phyloP scores from a whole-genome alignment of 2,888 invertebrate genomes.

The Dorcus hopei region DNA sequence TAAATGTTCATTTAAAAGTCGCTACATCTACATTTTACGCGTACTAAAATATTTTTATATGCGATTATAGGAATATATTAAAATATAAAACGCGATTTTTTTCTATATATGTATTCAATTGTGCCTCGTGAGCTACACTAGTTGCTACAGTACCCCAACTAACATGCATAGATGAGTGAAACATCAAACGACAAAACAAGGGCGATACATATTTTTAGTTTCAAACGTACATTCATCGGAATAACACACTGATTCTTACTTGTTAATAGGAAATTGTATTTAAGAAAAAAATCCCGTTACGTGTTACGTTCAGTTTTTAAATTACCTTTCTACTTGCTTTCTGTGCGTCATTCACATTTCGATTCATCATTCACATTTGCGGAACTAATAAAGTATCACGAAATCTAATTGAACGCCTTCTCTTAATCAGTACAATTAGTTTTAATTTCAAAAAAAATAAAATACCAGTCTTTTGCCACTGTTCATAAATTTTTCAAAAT shows the following conservation, averaged over 20 bases:
- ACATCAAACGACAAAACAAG: conserved; percentile 37
- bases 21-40: conserved; percentile 42
- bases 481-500: no score
- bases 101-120: conserved; percentile 36
- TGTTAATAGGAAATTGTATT: no score
- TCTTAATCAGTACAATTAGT: no score
- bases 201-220: background rate
- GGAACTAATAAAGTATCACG: no score
- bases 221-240: no score
- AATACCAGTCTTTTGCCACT: no score
- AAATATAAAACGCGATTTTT: conserved; percentile 48
- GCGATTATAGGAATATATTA: conserved; percentile 36
- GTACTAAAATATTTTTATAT: conserved; percentile 48
- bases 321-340: background rate
- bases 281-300: no score
- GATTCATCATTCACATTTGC: background rate
- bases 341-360: background rate
- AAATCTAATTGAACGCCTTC: no score
- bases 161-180: conserved; percentile 38
- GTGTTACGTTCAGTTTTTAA: no score
- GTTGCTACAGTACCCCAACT: conserved; percentile 46
- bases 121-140: conserved; percentile 45
- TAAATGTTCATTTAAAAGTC: conserved; percentile 37
- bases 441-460: no score
- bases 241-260: no score